Conservation (phyloP, 1,140 invertebrate species). For the Cydia pomonella region DNA sequence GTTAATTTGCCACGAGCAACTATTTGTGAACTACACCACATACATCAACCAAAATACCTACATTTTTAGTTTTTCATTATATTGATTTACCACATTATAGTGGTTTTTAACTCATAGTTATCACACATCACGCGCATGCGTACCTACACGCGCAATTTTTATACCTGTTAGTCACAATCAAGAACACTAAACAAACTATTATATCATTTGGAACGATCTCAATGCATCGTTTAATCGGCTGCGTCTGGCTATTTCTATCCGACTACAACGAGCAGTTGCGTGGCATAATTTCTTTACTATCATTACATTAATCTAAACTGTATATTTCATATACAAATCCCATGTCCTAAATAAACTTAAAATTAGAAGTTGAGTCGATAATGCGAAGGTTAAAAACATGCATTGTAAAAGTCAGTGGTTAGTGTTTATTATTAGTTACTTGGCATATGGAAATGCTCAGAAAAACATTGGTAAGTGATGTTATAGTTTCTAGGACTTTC, state of each 20-base stretch:
- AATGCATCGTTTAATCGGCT: conserved; percentile 21
- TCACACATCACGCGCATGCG: too few species aligned
- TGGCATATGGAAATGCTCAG: not conserved
- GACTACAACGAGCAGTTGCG: not conserved
- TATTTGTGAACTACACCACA: too few species aligned
- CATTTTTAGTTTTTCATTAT: too few species aligned
- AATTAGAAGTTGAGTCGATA: not conserved
- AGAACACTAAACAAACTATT: conserved; percentile 9
- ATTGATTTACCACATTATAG: too few species aligned
- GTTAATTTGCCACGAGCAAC: too few species aligned
- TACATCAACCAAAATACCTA: too few species aligned
- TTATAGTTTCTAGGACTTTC: not conserved
- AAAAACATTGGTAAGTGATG: conserved; percentile 8
- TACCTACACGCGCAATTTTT: not conserved
- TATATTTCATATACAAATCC: not conserved
- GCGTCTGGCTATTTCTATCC: conserved; percentile 27
- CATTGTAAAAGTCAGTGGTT: not conserved
- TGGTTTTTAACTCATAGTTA: too few species aligned
- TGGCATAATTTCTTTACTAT: conserved; percentile 23
- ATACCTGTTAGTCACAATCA: not conserved
- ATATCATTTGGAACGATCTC: conserved; percentile 25
- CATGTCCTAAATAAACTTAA: not conserved
- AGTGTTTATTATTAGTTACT: not conserved
- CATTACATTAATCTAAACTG: not conserved
- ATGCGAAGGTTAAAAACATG: not conserved